These are phyloP conservation scores for Eubasilissa splendida DNA, from an alignment of 2,888 invertebrate genomes.

Conservation along the genomic window DNA sequence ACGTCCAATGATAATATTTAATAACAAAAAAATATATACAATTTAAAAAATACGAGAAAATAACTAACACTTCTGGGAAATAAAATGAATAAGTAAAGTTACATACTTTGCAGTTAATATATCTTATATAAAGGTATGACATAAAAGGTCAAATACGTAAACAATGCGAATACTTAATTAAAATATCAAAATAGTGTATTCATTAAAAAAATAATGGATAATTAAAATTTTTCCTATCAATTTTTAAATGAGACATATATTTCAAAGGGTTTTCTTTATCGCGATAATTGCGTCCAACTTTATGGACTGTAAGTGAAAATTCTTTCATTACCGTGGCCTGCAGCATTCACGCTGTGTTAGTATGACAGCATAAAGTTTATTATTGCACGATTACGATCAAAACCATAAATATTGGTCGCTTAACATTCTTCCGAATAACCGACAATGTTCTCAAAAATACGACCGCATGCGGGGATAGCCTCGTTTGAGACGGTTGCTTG, in stretches of 20 bases:
- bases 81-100: conserved; percentile 7
- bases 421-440: conserved; percentile 27
- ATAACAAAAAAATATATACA: neutral
- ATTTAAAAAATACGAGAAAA: neutral
- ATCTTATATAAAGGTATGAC: neutral
- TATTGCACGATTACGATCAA: conserved; percentile 44
- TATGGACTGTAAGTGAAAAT: conserved; percentile 16
- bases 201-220: neutral
- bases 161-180: neutral
- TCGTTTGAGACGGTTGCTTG: conserved; percentile 21
- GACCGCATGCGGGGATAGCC: conserved; percentile 26
- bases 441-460: conserved; percentile 28
- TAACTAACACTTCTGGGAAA: neutral
- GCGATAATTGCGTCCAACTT: neutral
- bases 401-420: conserved; percentile 42
- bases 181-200: neutral
- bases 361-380: conserved; percentile 40
- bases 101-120: neutral
- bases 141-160: neutral
- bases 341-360: conserved; percentile 17
- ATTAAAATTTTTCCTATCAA: too few species aligned
- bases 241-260: neutral
- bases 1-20: neutral
- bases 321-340: conserved; percentile 12
- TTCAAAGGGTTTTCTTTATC: neutral